Conservation (phyloP, 1,140 invertebrate genomes). For the Drosophila aff. region DNA sequence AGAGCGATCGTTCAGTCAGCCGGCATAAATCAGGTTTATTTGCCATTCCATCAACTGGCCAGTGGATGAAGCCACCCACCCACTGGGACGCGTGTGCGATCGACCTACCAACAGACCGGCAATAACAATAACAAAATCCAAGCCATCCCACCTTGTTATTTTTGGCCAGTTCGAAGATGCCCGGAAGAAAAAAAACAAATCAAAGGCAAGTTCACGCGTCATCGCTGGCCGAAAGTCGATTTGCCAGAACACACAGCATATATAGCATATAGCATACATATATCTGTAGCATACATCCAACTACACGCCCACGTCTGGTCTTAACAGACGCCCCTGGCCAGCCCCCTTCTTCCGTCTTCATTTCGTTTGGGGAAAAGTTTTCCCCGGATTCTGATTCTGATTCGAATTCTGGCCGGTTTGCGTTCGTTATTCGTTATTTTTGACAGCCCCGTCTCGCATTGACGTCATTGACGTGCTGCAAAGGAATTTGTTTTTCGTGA, state of each 20-base stretch:
- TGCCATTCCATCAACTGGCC: slow-evolving; percentile 37
- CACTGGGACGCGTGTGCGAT: slow-evolving; percentile 46
- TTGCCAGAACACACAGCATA: slow-evolving; percentile 25
- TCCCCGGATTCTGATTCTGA: slow-evolving; percentile 36
- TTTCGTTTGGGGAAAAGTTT: slow-evolving; percentile 36
- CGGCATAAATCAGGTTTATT: slow-evolving; percentile 45
- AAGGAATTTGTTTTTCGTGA: slow-evolving; percentile 82
- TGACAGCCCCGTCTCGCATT: slow-evolving; percentile 71
- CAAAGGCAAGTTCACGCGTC: slow-evolving; percentile 82
- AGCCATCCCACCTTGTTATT: slow-evolving; percentile 59
- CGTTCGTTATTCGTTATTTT: slow-evolving; percentile 35
- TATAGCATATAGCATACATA: not conserved
- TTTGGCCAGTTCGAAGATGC: slow-evolving; percentile 51
- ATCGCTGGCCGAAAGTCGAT: slow-evolving; percentile 54
- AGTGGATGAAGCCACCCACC: slow-evolving; percentile 40
- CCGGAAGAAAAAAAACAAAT: slow-evolving; percentile 59
- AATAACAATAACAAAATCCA: slow-evolving; percentile 55
- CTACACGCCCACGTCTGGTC: slow-evolving; percentile 70
- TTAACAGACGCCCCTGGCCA: slow-evolving; percentile 54
- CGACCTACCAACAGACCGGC: slow-evolving; percentile 12
- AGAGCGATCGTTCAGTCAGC: not conserved
- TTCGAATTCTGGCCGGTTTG: slow-evolving; percentile 11
- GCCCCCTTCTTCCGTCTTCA: slow-evolving; percentile 2
- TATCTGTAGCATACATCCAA: slow-evolving; percentile 15
- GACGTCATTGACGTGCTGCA: slow-evolving; percentile 78